phyloP scores from a whole-genome alignment of 2,888 invertebrate species.

The Drosophila mimetica region DNA sequence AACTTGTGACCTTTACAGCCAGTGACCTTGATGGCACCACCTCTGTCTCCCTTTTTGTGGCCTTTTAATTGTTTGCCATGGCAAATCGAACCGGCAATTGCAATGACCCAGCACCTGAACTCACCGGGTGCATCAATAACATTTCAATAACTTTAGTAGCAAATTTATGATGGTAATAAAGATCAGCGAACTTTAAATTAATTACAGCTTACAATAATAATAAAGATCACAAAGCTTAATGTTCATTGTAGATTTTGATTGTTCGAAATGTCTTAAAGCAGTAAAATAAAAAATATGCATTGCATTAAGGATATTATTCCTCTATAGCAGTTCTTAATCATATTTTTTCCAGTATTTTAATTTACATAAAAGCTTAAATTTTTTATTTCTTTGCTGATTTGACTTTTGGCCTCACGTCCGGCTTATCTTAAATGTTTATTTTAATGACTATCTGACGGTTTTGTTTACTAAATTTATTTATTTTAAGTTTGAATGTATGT shows the following conservation, averaged over 20 bases:
- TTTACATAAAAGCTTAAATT: conserved; percentile 4
- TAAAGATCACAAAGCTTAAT: background rate
- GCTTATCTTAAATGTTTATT: conserved; percentile 48
- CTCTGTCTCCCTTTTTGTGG: conserved; percentile 53
- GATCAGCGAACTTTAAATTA: background rate
- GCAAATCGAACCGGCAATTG: conserved; percentile 11
- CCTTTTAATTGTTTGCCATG: conserved; percentile 49
- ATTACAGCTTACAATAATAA: background rate
- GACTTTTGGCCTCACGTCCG: conserved; percentile 22
- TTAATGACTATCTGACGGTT: conserved; percentile 45
- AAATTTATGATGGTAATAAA: background rate
- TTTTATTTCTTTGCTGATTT: conserved; percentile 11
- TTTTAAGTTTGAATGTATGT: conserved; percentile 46
- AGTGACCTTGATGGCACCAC: conserved; percentile 48
- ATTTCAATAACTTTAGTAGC: background rate
- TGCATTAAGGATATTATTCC: background rate
- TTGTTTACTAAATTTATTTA: conserved; percentile 45
- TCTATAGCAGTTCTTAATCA: no score
- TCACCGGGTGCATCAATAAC: background rate
- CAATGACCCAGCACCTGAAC: conserved; percentile 22
- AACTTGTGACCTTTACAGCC: conserved; percentile 63
- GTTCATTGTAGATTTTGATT: no score
- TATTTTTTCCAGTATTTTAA: background rate
- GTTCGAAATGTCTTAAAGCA: no score
- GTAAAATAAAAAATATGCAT: no score